phyloP scores from a whole-genome alignment of 2,113 vertebrate species.

The Thalassoma bifasciatum region DNA sequence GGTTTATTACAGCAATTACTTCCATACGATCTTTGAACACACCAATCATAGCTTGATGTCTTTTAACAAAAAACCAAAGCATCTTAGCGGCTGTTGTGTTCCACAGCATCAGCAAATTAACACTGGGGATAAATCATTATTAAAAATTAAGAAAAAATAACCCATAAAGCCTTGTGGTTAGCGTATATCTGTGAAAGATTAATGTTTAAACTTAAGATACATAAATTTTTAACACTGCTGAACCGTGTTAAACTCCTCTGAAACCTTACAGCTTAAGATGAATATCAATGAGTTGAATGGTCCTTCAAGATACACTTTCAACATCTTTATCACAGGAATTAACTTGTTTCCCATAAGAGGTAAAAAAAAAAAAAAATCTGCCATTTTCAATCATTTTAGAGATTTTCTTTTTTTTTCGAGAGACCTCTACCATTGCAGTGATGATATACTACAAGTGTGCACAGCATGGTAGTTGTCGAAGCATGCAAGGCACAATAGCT shows the following conservation, averaged over 20 bases:
- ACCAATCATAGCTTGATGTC: slow-evolving; percentile 38
- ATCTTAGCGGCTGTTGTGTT: slow-evolving; percentile 20
- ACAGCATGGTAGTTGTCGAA: too few species aligned
- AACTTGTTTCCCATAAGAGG: neutral
- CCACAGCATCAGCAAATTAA: slow-evolving; percentile 42
- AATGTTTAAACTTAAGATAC: slow-evolving; percentile 68
- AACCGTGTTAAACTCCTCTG: slow-evolving; percentile 59
- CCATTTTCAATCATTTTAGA: neutral
- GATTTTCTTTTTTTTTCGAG: too few species aligned
- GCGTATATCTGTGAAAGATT: slow-evolving; percentile 66
- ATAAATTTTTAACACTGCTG: slow-evolving; percentile 72
- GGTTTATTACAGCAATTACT: slow-evolving; percentile 32
- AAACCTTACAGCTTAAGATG: slow-evolving; percentile 42
- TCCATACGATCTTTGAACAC: slow-evolving; percentile 15
- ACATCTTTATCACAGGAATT: neutral
- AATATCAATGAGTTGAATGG: slow-evolving; percentile 57
- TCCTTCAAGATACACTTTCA: neutral
- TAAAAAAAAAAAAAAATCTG: neutral
- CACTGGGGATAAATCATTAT: slow-evolving; percentile 38
- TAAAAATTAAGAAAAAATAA: slow-evolving; percentile 16
- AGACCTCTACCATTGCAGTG: too few species aligned
- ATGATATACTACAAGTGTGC: too few species aligned
- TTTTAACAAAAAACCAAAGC: slow-evolving; percentile 17
- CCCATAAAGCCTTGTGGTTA: slow-evolving; percentile 43
- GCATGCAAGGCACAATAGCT: too few species aligned